Conservation (phyloP, 2,113 vertebrate species). For the Cottus gobio region DNA sequence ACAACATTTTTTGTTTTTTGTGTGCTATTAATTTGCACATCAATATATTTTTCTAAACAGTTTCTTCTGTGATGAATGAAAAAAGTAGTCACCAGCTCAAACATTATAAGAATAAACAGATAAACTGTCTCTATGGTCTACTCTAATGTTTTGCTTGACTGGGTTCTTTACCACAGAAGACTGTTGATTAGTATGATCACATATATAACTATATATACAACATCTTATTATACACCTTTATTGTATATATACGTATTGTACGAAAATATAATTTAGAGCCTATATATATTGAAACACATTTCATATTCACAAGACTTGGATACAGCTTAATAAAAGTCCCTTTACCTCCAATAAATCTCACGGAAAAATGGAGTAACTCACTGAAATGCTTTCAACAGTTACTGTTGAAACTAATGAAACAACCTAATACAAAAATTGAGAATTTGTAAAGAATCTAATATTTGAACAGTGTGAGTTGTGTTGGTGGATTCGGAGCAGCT, state of each 20-base stretch:
- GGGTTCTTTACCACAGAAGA: background rate
- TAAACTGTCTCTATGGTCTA: background rate
- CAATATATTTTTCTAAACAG: too few relatives aligned
- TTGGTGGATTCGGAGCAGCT: background rate
- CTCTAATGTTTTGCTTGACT: background rate
- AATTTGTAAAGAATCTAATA: background rate
- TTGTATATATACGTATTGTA: conserved; percentile 24
- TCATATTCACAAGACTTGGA: background rate
- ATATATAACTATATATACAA: conserved; percentile 25
- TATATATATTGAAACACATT: conserved; percentile 40
- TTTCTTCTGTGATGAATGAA: background rate
- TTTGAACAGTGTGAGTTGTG: background rate
- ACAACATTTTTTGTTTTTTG: too few relatives aligned
- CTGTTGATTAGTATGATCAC: conserved; percentile 20
- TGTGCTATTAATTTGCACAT: too few relatives aligned
- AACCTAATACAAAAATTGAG: background rate
- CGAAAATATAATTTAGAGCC: conserved; percentile 53
- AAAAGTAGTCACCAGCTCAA: background rate
- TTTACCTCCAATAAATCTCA: background rate
- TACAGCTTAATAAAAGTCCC: conserved; percentile 20
- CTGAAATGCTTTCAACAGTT: background rate
- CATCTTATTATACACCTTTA: conserved; percentile 34
- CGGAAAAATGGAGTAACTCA: background rate
- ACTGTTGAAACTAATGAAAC: background rate
- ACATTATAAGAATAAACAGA: background rate